Base-by-base conservation (phyloP, 2,113 vertebrate species). In the Eudyptes chrysolophus region DNA sequence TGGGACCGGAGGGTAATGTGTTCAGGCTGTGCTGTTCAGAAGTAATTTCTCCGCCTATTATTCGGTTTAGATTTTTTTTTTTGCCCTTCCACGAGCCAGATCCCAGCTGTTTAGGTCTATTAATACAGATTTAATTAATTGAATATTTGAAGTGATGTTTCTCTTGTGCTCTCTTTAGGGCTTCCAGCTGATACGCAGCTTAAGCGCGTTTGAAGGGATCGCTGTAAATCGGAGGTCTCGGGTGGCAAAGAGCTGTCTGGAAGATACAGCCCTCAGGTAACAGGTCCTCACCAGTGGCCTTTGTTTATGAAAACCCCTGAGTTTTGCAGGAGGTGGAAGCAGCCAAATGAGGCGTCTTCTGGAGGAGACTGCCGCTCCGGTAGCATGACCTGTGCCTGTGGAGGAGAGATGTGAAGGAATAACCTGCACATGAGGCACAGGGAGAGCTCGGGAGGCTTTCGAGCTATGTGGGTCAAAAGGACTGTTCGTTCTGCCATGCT, bases 401-500 rank as follows among this genome's bases (percentile, higher is more conserved):
- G 9, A 26, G 55, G 11, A 71, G 18, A 42, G 32, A 24, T 20
- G 10, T 4, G 4, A 61, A 25, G 14, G 38, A n/a, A 44, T 13
- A 6, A 24, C 9, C 17, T 4, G 34, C 2, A 1, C 5, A 0
- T 7, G 68, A 51, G 26, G 62, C 26, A 3, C 4, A 1, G 10
- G 13, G 32, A 30, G 4, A 34, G 17, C 21, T 34, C 1, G 0
- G 27, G 9, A 62, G 49, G 26, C 11, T 61, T 24, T 8, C 1
- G 4, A 34, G 62, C 55, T 7, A 4, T 4, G 0, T 5, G 20
- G 22, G 6, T 38, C n/a, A 61, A 38, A 58, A 72, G 19, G 15
- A 4, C 24, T 8, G 2, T 7, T 79, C 0, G 2, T 26, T 57
- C 24, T 32, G 36, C 42, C 3, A 0, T 25, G 1, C 24, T 29